phyloP scores from a whole-genome alignment of 64 coral and sea anemone species.

The Trachythela sp. region DNA sequence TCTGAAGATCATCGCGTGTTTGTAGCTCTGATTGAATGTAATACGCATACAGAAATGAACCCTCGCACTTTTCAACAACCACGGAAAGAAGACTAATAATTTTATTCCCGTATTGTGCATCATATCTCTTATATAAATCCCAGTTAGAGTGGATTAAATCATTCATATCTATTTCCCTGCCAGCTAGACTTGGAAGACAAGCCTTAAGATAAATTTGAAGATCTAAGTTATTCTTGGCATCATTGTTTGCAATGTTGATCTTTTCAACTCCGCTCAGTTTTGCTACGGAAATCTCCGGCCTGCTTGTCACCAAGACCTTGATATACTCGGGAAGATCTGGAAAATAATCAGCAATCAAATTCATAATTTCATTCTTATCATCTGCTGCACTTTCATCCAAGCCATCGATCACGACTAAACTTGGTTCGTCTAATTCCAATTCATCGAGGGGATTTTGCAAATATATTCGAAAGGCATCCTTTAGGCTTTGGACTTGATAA shows the following conservation, averaged over 20 bases:
- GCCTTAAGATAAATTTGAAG: constrained; percentile 26
- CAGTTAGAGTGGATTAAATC: background rate
- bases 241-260: constrained; percentile 7
- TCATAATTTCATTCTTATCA: constrained; percentile 29
- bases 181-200: background rate
- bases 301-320: constrained; percentile 60
- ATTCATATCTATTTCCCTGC: constrained; percentile 6
- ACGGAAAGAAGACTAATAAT: too few species aligned
- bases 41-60: too few species aligned
- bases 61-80: too few species aligned
- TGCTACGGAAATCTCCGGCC: constrained; percentile 43
- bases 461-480: constrained; percentile 49
- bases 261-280: constrained; percentile 32
- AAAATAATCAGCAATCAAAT: constrained; percentile 50
- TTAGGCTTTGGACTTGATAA: constrained; percentile 14
- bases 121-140: background rate
- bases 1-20: background rate
- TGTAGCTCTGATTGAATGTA: constrained; percentile 9
- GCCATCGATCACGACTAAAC: constrained; percentile 53
- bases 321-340: constrained; percentile 59
- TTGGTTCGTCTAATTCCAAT: constrained; percentile 34
- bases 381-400: constrained; percentile 59
- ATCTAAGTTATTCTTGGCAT: constrained; percentile 22
- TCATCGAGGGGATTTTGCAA: constrained; percentile 62
- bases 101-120: too few species aligned